These are phyloP conservation scores for Muntiacus reevesi DNA, from an alignment of 2,113 vertebrate genomes.

Conservation along the genomic window DNA sequence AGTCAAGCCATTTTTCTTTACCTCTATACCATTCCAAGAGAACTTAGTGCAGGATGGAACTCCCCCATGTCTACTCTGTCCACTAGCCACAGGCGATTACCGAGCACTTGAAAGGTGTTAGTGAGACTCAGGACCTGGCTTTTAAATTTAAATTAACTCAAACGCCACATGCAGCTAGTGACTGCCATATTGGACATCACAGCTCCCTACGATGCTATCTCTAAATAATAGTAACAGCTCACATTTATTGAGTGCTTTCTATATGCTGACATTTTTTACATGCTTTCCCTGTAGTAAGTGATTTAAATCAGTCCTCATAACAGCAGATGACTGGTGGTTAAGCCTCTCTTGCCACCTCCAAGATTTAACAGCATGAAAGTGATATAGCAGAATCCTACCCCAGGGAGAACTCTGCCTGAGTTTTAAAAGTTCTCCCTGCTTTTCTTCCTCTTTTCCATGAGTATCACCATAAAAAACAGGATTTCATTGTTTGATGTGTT, in stretches of 20 bases:
- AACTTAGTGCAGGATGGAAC: background rate
- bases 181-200: no score
- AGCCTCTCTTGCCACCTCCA: background rate
- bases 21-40: background rate
- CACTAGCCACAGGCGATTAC: background rate
- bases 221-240: background rate
- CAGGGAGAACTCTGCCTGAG: background rate
- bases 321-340: background rate
- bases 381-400: background rate
- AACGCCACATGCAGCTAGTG: no score
- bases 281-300: background rate
- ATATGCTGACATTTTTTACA: background rate
- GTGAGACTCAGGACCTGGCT: background rate
- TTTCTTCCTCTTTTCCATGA: background rate
- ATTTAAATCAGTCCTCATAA: background rate
- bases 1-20: background rate
- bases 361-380: background rate
- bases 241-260: background rate
- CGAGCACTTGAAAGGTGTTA: background rate
- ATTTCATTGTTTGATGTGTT: background rate
- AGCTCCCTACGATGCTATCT: rapidly evolving
- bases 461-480: background rate
- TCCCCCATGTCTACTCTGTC: rapidly evolving
- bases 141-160: background rate
- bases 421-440: background rate